Percentiles rank a stretch among this genome's conserved stretches.
phyloP scores from a whole-genome alignment of 1,140 invertebrate species.

The Cephus cinctus region DNA sequence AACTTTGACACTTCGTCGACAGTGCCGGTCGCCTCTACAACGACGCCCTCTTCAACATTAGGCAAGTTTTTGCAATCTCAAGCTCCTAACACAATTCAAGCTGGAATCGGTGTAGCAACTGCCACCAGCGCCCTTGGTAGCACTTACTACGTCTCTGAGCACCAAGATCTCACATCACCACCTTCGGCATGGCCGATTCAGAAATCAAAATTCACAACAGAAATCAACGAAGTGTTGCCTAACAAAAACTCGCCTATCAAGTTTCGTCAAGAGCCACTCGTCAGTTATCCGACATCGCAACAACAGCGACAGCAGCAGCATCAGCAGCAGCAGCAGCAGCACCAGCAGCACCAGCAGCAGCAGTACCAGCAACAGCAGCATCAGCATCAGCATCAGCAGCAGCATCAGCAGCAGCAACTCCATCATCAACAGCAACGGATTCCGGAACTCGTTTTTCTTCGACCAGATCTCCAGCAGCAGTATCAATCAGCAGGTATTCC shows the following conservation, averaged over 20 bases:
- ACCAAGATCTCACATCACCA: conserved; percentile 31
- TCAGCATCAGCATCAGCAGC: neutral
- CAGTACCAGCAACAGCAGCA: neutral
- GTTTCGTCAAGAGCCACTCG: conserved; percentile 27
- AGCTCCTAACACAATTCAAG: too few relatives aligned
- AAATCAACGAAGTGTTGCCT: conserved; percentile 49
- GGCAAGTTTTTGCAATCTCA: too few relatives aligned
- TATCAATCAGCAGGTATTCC: conserved; percentile 37
- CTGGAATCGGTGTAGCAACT: conserved; percentile 13
- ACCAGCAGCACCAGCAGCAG: conserved; percentile 1
- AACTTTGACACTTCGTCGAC: conserved; percentile 19
- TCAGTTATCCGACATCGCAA: conserved; percentile 7
- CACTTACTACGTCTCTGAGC: conserved; percentile 43
- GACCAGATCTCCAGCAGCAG: conserved; percentile 34
- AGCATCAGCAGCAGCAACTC: too few relatives aligned
- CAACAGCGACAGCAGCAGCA: neutral
- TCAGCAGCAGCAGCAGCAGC: conserved; percentile 10
- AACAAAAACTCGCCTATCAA: conserved; percentile 37
- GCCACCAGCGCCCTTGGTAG: conserved; percentile 9
- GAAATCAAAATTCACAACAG: conserved; percentile 33
- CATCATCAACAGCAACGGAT: too few relatives aligned
- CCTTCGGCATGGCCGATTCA: conserved; percentile 24
- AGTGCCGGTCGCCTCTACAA: conserved; percentile 15
- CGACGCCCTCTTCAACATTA: neutral
- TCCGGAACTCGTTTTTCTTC: conserved; percentile 16